Evolutionary conservation across 2,113 vertebrate species (phyloP), one percentile per base, ranked within the genome.

Genomic region (Acinonyx jubatus): DNA sequence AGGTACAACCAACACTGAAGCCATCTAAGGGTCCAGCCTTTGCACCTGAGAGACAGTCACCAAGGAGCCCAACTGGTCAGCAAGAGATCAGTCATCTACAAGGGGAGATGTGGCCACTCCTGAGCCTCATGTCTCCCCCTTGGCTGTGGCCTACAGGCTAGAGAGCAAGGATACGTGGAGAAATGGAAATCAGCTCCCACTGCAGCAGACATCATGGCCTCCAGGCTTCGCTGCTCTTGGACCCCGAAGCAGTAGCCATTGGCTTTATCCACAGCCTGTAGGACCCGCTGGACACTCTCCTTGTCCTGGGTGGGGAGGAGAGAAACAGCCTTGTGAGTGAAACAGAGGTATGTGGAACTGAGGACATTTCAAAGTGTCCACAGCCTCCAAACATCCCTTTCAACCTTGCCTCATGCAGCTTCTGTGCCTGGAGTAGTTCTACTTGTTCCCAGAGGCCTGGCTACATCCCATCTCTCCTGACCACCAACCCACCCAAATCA

Each of bases 141-240:
- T 14, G 41, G 5, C 82, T 10, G 23, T 4, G 0, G 31, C 5
- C 0, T 18, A 19, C 13, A 31, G 0, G 16, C 1, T 1, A 15
- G 15, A 11, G 1, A 88, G 69, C 85, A 99, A 99, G 99, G 99
- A 99, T 99, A 99, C 99, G 99, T 99, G 71, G 98, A 96, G 38
- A 99, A 99, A 97, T 99, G 99, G 98, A 99, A 99, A 96, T 99
- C 99, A 0, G 99, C 99, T 86, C 99, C 99, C 97, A 99, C 97
- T 3, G 99, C 99, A 0, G 99, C 99, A 7, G 99, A 99, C 99
- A 99, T 99, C 98, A 99, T 99, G 88, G 99, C 99, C 96, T 99
- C 99, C 92, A 99, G 98, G 98, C 99, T 99, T 91, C 99, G 99
- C 79, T 99, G 99, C 97, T 99, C 99, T 93, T 98, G 96, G 93